phyloP scores from a whole-genome alignment of 2,797 vertebrate genomes.

The Hipposideros larvatus region DNA sequence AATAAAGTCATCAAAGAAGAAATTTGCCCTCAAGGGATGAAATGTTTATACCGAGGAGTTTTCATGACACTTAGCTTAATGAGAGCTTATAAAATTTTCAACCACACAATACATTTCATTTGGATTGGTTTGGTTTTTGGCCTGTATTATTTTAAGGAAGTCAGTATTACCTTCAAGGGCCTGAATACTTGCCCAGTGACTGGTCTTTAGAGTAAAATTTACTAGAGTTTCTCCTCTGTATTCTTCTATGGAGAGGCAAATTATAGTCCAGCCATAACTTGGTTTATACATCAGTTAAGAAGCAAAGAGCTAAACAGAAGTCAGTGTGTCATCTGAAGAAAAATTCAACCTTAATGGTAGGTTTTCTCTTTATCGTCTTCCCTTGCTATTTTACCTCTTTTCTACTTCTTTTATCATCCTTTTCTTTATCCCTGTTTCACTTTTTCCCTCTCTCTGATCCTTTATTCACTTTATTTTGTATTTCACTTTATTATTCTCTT shows the following conservation, averaged over 20 bases:
- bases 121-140: not conserved
- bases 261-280: not conserved
- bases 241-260: not conserved
- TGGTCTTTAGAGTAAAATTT: not conserved
- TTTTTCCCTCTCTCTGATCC: not conserved
- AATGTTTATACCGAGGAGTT: not conserved
- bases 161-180: not conserved
- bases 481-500: not conserved
- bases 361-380: not conserved
- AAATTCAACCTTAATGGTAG: constrained; percentile 7
- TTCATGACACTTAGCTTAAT: not conserved
- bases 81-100: not conserved
- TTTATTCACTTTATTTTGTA: not conserved
- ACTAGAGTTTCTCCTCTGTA: not conserved
- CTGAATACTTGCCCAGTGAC: not conserved
- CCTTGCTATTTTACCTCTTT: not conserved
- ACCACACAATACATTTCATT: not conserved
- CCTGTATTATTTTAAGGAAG: not conserved
- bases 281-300: not conserved
- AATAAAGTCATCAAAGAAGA: constrained; percentile 26
- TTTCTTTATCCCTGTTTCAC: not conserved
- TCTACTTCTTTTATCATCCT: not conserved
- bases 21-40: not conserved
- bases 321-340: not conserved
- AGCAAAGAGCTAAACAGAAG: not conserved